These are phyloP conservation scores for Agrochola lota DNA, from an alignment of 2,888 invertebrate species.

Conservation along the genomic window DNA sequence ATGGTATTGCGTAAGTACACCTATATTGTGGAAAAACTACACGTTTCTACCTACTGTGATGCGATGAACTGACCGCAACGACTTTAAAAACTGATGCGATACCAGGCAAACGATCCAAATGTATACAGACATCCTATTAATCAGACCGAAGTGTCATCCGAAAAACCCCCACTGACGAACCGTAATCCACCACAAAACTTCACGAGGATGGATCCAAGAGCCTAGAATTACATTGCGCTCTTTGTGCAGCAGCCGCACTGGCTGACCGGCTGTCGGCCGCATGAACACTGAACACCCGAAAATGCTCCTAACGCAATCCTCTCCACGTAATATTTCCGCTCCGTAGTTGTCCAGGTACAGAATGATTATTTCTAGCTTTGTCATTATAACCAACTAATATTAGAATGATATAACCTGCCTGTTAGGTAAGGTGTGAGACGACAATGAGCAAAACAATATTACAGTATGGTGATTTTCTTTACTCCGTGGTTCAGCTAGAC, in stretches of 20 bases:
- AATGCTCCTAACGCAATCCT: neutral
- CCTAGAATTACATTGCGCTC: too few species aligned
- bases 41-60: neutral
- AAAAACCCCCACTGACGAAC: neutral
- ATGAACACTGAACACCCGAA: neutral
- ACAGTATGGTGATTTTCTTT: neutral
- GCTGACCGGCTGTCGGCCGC: too few species aligned
- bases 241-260: neutral
- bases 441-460: neutral
- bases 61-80: too few species aligned
- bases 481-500: slow-evolving; percentile 17
- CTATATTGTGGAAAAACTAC: neutral
- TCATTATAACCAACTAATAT: neutral
- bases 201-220: neutral
- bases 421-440: neutral
- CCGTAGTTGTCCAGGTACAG: slow-evolving; percentile 40
- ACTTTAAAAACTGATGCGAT: too few species aligned
- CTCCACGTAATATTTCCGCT: slow-evolving; percentile 46
- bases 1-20: neutral
- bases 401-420: neutral
- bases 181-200: neutral
- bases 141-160: neutral
- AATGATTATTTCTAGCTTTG: slow-evolving; percentile 33
- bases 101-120: neutral
- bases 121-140: neutral